phyloP scores from a whole-genome alignment of 2,113 vertebrate species.

The Oriolus oriolus region DNA sequence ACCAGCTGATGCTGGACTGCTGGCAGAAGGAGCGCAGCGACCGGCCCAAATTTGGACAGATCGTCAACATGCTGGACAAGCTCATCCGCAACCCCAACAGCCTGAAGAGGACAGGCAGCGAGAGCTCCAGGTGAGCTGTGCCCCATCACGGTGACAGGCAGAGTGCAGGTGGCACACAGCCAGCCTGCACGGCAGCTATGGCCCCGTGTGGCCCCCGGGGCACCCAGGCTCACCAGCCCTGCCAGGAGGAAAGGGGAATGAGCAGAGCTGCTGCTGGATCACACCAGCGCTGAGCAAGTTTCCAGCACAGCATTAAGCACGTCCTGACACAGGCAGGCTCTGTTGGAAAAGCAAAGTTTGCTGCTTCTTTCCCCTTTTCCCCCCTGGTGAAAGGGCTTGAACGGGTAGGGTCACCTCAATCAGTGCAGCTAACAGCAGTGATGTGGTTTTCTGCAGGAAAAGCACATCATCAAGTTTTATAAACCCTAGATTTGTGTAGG shows the following conservation, averaged over 20 bases:
- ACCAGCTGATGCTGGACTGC: conserved; percentile 98
- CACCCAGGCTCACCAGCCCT: background rate
- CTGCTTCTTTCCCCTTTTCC: background rate
- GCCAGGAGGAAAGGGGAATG: background rate
- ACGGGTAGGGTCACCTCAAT: background rate
- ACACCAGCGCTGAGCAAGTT: fast-evolving
- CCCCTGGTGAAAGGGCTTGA: background rate
- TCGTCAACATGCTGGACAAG: conserved; percentile 99
- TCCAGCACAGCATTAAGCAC: background rate
- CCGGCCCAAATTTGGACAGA: conserved; percentile 96
- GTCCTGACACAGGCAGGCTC: background rate
- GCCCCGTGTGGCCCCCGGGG: background rate
- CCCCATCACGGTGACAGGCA: background rate
- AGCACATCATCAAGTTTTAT: conserved; percentile 23
- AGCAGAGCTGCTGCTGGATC: background rate
- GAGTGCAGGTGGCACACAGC: background rate
- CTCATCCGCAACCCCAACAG: conserved; percentile 97
- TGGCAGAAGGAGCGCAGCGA: conserved; percentile 96
- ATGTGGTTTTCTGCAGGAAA: conserved; percentile 52
- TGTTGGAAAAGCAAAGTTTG: background rate
- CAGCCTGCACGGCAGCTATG: background rate
- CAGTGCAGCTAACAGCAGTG: background rate
- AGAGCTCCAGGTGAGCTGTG: conserved; percentile 81
- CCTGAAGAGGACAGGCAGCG: conserved; percentile 91
- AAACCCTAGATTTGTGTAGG: conserved; percentile 36